Percentiles rank a stretch among this genome's conserved stretches.
Conservation (phyloP, 2,888 invertebrate species). For the Cataglyphis albicans region DNA sequence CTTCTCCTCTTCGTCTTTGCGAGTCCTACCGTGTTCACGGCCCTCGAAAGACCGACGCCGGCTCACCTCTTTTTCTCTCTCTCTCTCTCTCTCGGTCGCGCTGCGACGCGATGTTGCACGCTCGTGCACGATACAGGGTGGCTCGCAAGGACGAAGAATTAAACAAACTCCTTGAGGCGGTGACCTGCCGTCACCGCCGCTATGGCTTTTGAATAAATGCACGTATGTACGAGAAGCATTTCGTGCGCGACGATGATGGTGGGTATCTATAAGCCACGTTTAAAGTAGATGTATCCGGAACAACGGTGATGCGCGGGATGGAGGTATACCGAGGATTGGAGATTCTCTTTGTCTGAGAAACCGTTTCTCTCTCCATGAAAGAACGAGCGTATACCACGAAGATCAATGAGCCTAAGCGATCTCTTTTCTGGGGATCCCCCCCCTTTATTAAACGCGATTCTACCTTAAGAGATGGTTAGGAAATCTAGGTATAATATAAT, state of each 20-base stretch:
- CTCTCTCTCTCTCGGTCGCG: slow-evolving; percentile 55
- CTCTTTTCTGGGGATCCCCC: neutral
- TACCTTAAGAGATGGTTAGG: neutral
- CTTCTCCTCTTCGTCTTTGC: slow-evolving; percentile 52
- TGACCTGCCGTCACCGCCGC: slow-evolving; percentile 66
- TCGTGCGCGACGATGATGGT: slow-evolving; percentile 6
- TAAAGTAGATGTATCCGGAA: slow-evolving; percentile 28
- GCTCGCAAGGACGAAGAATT: slow-evolving; percentile 77
- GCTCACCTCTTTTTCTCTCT: slow-evolving; percentile 33
- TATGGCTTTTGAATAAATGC: slow-evolving; percentile 28
- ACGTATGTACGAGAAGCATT: slow-evolving; percentile 13
- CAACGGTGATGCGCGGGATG: slow-evolving; percentile 21
- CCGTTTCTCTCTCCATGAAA: slow-evolving; percentile 63
- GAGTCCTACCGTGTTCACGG: slow-evolving; percentile 55
- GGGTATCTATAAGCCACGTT: neutral
- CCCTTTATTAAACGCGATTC: slow-evolving; percentile 5
- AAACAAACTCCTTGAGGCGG: slow-evolving; percentile 77
- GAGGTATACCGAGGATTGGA: slow-evolving; percentile 33
- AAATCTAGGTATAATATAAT: neutral
- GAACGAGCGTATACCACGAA: slow-evolving; percentile 38
- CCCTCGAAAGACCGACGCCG: slow-evolving; percentile 44
- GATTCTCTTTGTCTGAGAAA: slow-evolving; percentile 69
- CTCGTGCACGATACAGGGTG: slow-evolving; percentile 75
- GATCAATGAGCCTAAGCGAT: slow-evolving; percentile 30
- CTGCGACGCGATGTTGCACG: slow-evolving; percentile 60